phyloP scores from a whole-genome alignment of 92 coral and sea anemone genomes.

The Diadumene lineata region DNA sequence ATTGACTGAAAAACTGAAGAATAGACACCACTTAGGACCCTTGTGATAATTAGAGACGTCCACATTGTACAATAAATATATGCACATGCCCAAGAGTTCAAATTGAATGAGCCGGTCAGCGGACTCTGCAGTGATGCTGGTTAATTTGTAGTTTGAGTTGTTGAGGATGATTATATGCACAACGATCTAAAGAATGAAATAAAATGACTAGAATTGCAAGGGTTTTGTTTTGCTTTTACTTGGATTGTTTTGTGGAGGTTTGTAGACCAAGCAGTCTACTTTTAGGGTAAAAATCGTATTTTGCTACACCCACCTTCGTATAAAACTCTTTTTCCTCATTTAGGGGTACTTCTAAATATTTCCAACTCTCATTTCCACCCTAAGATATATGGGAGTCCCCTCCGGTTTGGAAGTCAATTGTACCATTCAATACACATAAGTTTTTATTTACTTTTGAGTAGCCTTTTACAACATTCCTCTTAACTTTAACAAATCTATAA shows the following conservation, averaged over 20 bases:
- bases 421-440: neutral
- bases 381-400: too few species aligned
- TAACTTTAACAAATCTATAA: neutral
- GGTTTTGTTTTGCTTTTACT: too few species aligned
- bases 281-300: too few species aligned
- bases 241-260: too few species aligned
- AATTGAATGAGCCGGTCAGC: constrained; percentile 7
- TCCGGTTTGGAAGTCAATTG: too few species aligned
- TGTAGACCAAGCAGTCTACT: too few species aligned
- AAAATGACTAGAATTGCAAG: neutral
- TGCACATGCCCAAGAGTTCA: constrained; percentile 29
- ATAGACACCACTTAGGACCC: constrained; percentile 12
- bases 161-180: constrained; percentile 6
- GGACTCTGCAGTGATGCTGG: too few species aligned
- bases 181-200: constrained; percentile 11
- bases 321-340: too few species aligned
- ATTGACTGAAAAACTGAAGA: neutral
- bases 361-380: too few species aligned
- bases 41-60: neutral
- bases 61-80: constrained; percentile 12
- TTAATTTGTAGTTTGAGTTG: constrained; percentile 9
- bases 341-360: too few species aligned
- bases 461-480: neutral
- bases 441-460: neutral
- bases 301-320: too few species aligned